These are phyloP conservation scores for Zingel zingel DNA, from an alignment of 2,113 vertebrate species.

Conservation along the genomic window DNA sequence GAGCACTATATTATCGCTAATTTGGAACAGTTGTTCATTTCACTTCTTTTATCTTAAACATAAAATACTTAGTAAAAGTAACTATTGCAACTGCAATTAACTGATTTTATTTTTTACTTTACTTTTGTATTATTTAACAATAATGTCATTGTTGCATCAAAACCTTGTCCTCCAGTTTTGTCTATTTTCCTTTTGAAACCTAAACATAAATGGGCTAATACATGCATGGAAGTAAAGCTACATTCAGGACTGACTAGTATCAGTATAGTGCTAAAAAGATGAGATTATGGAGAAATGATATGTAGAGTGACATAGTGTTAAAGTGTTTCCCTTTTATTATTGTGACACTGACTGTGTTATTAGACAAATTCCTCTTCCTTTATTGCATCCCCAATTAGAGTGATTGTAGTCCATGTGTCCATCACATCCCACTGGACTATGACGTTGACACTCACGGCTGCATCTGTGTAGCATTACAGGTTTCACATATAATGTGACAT, in stretches of 20 bases:
- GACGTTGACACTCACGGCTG: neutral
- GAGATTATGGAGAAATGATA: neutral
- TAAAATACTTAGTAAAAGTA: neutral
- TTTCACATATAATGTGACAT: conserved; percentile 4
- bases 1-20: neutral
- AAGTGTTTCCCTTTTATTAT: neutral
- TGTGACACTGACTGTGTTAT: neutral
- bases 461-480: neutral
- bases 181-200: neutral
- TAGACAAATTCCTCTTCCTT: neutral
- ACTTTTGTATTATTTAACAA: neutral
- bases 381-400: neutral
- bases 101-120: neutral
- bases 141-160: neutral
- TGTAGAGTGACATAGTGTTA: no score
- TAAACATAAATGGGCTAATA: neutral
- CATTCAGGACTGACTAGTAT: neutral
- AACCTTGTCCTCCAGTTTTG: neutral
- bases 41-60: neutral
- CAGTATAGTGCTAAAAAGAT: neutral
- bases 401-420: neutral
- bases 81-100: neutral
- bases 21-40: neutral
- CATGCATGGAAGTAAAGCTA: neutral
- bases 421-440: neutral